Evolutionary conservation across 2,113 vertebrate species (phyloP), one percentile per base, ranked within the genome.

Genomic region (Macquaria ambigua): DNA sequence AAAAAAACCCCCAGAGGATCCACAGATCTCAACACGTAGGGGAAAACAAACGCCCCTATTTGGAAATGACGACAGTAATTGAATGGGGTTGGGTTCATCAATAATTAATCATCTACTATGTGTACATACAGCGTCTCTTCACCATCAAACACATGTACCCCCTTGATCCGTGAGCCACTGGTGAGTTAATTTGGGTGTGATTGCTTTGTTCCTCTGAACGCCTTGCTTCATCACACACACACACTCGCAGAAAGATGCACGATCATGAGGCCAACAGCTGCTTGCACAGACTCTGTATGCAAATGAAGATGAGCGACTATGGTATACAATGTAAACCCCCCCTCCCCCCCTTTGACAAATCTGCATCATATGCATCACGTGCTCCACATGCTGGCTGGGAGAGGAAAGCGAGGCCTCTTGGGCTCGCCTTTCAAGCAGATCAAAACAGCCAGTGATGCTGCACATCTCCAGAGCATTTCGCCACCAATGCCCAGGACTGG

Each of bases 91-190:
- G 50, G 74, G 11, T 21, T 5, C 88, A 91, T 94, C 80, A 83
- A 93, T 91, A 89, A 94, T 93, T 89, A 88, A 91, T 81, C 82
- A 67, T 80, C 81, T 58, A 7, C 21, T 31, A 70, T 81, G 74
- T 85, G 79, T 81, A 83, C 79, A 62, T 71, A 63, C 82, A 80
- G 84, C 46, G n/a, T 56, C 67, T 73, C 56, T 81, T 46, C 63
- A 34, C 68, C 79, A 82, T 93, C 86, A 89, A 78, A 91, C 70
- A 88, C 63, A 46, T 90, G 87, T 82, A 81, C 43, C 50, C 23
- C 58, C 77, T 59, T 48, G 63, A 86, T 90, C 83, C 64, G 34
- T 2, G 59, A 85, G 82, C 70, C 84, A 73, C 88, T 87, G 73
- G 64, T 78, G 84, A 84, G 82, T 85, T 85, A 7, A 87, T 88